Conservation (phyloP, 2,113 vertebrate species). For the Petrocephalus microphthalmus region DNA sequence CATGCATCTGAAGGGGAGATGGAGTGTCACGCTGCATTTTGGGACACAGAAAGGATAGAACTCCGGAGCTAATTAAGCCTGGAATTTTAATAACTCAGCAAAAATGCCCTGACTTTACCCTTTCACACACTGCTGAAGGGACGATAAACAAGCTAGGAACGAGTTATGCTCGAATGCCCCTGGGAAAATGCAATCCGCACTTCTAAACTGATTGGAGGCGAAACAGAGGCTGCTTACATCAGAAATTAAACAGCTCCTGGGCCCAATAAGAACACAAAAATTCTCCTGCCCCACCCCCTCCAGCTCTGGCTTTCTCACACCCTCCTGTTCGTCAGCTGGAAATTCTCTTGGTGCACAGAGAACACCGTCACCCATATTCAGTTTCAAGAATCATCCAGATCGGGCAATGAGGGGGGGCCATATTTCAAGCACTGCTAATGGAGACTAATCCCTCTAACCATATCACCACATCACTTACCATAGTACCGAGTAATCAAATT, state of each 20-base stretch:
- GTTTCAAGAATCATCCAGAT: background rate
- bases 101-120: background rate
- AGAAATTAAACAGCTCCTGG: background rate
- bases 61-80: background rate
- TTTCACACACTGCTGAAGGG: background rate
- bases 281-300: background rate
- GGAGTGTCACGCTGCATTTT: background rate
- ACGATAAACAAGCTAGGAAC: background rate
- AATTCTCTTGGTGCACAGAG: background rate
- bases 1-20: background rate
- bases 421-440: background rate
- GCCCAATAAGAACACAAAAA: background rate
- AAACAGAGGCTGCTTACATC: background rate
- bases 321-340: background rate
- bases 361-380: background rate
- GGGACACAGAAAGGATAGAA: background rate
- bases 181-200: background rate
- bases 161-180: background rate
- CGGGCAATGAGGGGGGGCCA: background rate
- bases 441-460: background rate
- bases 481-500: background rate
- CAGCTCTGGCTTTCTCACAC: background rate
- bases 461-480: background rate
- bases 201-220: background rate
- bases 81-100: background rate